phyloP scores from a whole-genome alignment of 2,113 vertebrate genomes.

The Bolborhynchus lineola region DNA sequence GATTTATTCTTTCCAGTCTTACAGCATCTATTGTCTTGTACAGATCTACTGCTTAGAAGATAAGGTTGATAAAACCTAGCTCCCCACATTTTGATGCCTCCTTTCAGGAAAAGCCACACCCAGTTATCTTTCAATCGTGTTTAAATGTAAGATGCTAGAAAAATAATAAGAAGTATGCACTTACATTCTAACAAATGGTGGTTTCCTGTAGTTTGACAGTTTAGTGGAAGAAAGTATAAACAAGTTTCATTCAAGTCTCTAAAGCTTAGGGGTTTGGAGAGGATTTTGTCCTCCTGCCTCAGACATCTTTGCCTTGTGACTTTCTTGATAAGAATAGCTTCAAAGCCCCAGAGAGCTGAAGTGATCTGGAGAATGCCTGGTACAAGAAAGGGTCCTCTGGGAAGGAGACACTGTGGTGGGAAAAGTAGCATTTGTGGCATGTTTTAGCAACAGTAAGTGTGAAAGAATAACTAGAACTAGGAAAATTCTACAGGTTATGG shows the following conservation, averaged over 20 bases:
- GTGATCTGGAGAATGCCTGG: neutral
- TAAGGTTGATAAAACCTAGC: neutral
- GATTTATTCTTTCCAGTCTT: neutral
- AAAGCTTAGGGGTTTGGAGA: neutral
- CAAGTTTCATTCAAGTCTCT: neutral
- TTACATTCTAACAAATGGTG: neutral
- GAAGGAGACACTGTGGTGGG: neutral
- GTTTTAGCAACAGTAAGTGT: neutral
- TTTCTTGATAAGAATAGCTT: neutral
- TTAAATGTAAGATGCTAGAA: neutral
- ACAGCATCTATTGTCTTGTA: neutral
- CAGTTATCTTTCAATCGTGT: neutral
- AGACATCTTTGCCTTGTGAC: accelerated
- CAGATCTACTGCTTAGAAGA: neutral
- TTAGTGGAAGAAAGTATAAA: neutral
- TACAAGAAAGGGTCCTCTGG: neutral
- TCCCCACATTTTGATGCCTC: neutral
- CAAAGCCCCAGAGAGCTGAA: neutral
- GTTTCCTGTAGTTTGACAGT: neutral
- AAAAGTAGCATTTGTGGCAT: neutral
- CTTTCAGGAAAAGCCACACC: neutral
- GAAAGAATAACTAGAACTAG: neutral
- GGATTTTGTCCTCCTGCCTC: neutral
- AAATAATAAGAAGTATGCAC: neutral
- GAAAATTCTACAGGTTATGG: neutral